phyloP scores from a whole-genome alignment of 1,140 invertebrate species.

The Trichonephila clavata region DNA sequence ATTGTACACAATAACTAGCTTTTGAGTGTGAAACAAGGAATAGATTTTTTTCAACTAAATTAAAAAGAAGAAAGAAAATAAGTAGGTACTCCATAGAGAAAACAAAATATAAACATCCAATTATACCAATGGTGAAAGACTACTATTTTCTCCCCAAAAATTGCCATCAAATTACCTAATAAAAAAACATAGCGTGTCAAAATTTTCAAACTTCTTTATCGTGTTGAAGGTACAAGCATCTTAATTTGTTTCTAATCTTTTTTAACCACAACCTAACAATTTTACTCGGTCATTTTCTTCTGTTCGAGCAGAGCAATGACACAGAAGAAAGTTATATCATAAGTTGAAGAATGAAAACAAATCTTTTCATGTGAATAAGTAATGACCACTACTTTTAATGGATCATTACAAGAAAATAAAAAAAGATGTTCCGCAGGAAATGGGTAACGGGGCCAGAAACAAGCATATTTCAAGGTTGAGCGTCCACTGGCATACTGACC shows the following conservation, averaged over 20 bases:
- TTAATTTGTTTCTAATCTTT: neutral
- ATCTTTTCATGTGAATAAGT: neutral
- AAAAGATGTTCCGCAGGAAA: constrained; percentile 70
- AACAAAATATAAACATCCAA: too few species aligned
- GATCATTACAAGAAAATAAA: constrained; percentile 9
- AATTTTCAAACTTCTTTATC: neutral
- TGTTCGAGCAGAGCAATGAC: neutral
- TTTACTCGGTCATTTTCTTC: neutral
- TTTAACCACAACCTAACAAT: neutral
- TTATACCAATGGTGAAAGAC: too few species aligned
- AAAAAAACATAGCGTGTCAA: neutral
- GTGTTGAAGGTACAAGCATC: neutral
- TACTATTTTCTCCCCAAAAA: too few species aligned
- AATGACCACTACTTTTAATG: neutral
- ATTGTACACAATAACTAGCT: too few species aligned
- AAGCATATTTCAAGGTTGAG: constrained; percentile 71
- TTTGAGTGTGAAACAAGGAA: too few species aligned
- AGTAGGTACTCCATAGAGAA: too few species aligned
- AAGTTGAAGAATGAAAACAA: constrained; percentile 5
- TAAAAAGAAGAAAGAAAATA: too few species aligned
- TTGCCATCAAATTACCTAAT: neutral
- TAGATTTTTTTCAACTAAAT: too few species aligned
- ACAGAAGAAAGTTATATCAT: constrained; percentile 17
- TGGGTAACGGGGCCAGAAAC: constrained; percentile 71
- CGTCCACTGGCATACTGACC: constrained; percentile 74